Base-by-base conservation (phyloP, 2,888 invertebrate species). In the Idaea straminata region DNA sequence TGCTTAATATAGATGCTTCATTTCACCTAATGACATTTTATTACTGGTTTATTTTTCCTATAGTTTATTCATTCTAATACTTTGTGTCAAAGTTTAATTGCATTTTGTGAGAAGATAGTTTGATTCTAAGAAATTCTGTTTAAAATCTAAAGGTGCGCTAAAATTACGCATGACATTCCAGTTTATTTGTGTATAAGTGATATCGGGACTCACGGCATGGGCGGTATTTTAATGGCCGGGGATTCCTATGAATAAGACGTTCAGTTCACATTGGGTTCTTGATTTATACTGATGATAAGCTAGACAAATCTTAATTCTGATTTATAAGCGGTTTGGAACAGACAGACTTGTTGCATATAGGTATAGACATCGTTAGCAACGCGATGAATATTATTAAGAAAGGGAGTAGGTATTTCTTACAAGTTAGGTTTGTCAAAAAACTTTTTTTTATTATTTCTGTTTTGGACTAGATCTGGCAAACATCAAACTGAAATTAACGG, bases 151-250 rank as follows among this genome's bases (percentile, higher is more conserved):
- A 82, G 81, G 80, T 83, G 81, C 64, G 77, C 82, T 86, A 82
- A 84, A 82, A 84, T 84, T 82, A 80, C 79, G 75, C 78, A 79
- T 74, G 78, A 82, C 86, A 87, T 88, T 78, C 86, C 83, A 62
- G 82, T 82, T 84, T 88, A 88, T 88, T 88, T 88, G 82, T 83
- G 85, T 82, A 74, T 69, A 66, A 69, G 71, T 73, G 70, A 68
- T 72, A 72, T 62, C 69, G 66, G 67, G 67, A 68, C 77, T 72
- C 71, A 72, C 66, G 74, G 72, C 72, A 71, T 71, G 73, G 72
- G 71, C 69, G 76, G 74, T 71, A 76, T 73, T 71, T 72, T 73
- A 76, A 76, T 73, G 74, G 72, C 65, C 25, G 67, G 65, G 71
- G 72, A 74, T 74, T 74, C 73, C 73, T 59, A 66, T 63, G 64